Evolutionary conservation across 2,113 vertebrate genomes (phyloP).

Genomic region (Brachirus orientalis): DNA sequence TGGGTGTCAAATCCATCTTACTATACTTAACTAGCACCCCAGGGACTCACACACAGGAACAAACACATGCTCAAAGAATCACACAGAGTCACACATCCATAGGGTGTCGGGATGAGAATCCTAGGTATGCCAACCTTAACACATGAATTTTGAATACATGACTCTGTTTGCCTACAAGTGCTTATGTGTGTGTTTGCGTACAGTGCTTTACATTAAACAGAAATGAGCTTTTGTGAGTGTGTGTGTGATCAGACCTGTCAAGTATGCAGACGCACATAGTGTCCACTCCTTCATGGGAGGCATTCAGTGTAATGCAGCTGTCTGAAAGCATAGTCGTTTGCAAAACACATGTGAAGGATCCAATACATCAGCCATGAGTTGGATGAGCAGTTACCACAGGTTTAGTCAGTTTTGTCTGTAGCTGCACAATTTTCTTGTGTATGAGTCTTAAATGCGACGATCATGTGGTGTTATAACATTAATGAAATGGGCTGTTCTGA

Average conservation of each 20-base stretch:
- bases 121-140: slow-evolving; percentile 42
- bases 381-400: slow-evolving; percentile 1
- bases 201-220: not conserved
- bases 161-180: not conserved
- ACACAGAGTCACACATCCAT: slow-evolving; percentile 15
- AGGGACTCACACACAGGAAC: slow-evolving; percentile 31
- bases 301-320: slow-evolving; percentile 5
- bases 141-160: slow-evolving; percentile 45
- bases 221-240: not conserved
- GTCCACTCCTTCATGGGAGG: slow-evolving; percentile 2
- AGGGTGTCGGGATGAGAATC: slow-evolving; percentile 30
- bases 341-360: not conserved
- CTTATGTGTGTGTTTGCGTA: not conserved
- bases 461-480: too few relatives aligned
- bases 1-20: slow-evolving; percentile 72
- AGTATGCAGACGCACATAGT: not conserved
- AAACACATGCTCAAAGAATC: slow-evolving; percentile 1
- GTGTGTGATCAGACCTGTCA: not conserved
- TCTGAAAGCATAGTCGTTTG: not conserved
- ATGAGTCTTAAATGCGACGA: too few relatives aligned
- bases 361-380: not conserved
- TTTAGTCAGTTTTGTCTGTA: too few relatives aligned
- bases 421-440: too few relatives aligned
- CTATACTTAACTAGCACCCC: slow-evolving; percentile 68
- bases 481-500: too few relatives aligned